Conservation (phyloP, 2,797 vertebrate genomes). For the Tachyglossus aculeatus region DNA sequence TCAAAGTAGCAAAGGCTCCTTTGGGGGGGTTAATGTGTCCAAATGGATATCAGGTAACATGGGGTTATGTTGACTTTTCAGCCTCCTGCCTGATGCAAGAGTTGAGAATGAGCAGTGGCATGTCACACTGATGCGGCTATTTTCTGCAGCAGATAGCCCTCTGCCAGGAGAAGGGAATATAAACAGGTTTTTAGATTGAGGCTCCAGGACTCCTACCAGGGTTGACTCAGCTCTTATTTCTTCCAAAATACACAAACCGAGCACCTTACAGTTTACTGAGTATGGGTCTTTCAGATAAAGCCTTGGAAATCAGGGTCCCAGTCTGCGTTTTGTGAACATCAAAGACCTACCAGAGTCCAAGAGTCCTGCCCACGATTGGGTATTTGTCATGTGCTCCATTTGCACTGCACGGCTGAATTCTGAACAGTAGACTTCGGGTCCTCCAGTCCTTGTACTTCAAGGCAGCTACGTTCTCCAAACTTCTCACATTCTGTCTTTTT, state of each 20-base stretch:
- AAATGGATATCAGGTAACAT: neutral
- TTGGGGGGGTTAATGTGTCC: too few species aligned
- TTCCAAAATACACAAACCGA: constrained; percentile 61
- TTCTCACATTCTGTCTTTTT: too few species aligned
- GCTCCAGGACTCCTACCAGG: constrained; percentile 41
- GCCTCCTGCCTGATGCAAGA: constrained; percentile 4
- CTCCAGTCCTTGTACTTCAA: too few species aligned
- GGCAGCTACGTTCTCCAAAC: too few species aligned
- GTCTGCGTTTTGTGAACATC: constrained; percentile 44
- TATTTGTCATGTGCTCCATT: constrained; percentile 47
- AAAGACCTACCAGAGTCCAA: constrained; percentile 56
- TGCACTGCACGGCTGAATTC: constrained; percentile 36
- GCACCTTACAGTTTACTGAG: constrained; percentile 51
- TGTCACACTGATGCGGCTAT: constrained; percentile 10
- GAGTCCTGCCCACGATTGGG: constrained; percentile 38
- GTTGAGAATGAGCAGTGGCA: neutral
- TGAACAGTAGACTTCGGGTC: too few species aligned
- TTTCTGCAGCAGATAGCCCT: constrained; percentile 30
- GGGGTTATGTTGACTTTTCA: neutral
- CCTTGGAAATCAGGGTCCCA: constrained; percentile 60
- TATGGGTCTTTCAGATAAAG: constrained; percentile 64
- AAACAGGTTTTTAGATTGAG: constrained; percentile 45
- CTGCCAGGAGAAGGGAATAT: constrained; percentile 37
- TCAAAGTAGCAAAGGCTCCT: too few species aligned
- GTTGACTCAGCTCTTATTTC: constrained; percentile 54